Percentiles rank a stretch among this genome's conserved stretches.
phyloP scores from a whole-genome alignment of 2,888 invertebrate species.

The Torymus aiolomorphi region DNA sequence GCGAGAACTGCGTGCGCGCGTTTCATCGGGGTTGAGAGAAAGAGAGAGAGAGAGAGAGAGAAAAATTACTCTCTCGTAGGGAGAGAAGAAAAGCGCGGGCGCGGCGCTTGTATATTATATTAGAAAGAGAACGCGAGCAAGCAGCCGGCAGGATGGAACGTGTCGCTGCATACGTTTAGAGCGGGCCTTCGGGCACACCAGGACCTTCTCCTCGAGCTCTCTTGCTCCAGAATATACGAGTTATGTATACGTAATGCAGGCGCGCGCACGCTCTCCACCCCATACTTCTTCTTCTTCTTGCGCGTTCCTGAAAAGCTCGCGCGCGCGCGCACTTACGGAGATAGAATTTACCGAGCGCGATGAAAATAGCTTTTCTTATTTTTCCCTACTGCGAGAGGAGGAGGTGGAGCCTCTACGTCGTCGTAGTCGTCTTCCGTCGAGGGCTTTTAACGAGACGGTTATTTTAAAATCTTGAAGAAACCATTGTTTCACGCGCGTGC shows the following conservation, averaged over 20 bases:
- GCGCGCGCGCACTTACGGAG: conserved; percentile 67
- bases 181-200: not conserved
- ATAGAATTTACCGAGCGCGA: conserved; percentile 56
- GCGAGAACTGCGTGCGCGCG: not conserved
- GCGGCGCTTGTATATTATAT: not conserved
- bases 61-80: conserved; percentile 15
- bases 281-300: conserved; percentile 13
- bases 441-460: conserved; percentile 51
- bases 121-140: no score
- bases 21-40: not conserved
- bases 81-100: conserved; percentile 19
- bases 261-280: conserved; percentile 2
- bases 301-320: conserved; percentile 53
- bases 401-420: not conserved
- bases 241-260: conserved; percentile 60
- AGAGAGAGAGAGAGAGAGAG: conserved; percentile 14
- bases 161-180: conserved; percentile 69
- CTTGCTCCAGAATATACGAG: conserved; percentile 50
- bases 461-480: conserved; percentile 52
- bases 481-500: conserved; percentile 47
- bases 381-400: conserved; percentile 17
- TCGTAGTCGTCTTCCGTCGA: not conserved
- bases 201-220: conserved; percentile 1
- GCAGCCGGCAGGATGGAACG: conserved; percentile 63
- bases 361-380: conserved; percentile 49